Evolutionary conservation across 2,113 vertebrate genomes (phyloP), one percentile per base, ranked within the genome.

Genomic region (Forbesichthys papilliferus): DNA sequence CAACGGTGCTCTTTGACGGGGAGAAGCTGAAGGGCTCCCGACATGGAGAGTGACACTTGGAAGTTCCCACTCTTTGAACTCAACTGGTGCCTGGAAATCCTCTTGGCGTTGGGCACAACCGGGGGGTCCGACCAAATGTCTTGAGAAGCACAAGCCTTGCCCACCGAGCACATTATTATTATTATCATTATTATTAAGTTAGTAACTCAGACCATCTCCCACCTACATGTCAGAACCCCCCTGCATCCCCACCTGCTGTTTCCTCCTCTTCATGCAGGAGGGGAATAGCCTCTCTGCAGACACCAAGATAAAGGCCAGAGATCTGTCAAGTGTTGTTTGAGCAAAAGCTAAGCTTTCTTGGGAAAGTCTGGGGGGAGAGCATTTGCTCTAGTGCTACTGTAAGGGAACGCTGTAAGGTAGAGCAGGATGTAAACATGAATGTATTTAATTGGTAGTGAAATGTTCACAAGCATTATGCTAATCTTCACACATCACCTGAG

Each of bases 21-120:
- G 90, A 36, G 84, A 81, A 93, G 91, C 95, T 95, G 93, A 96
- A 96, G 96, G 94, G 90, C 85, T 92, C 90, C 90, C 81, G 88
- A 94, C 94, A 94, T 87, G 91, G 93, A 92, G 94, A 93, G 84
- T 87, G 85, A 89, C 91, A 92, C 92, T 93, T 91, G 68, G 90
- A 93, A 95, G 94, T 94, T 93, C 91, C 89, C 90, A 91, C 93
- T 93, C 95, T 96, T 94, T 96, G 94, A 97, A 95, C 93, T 89
- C 83, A 27, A 78, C 47, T 78, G 81, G 87, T 89, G 90, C 93
- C 79, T 93, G 93, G 93, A 94, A 94, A 90, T 89, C 84, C 77
- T 63, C 67, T 68, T 60, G 87, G 88, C 87, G 92, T 89, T 75
- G 66, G 8, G 16, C 87, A 85, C 81, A 88, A 90, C 69, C 83